A percentile compares a stretch with the other conserved stretches of the same genome.
These are phyloP conservation scores for Cydia splendana DNA, from an alignment of 1,140 invertebrate genomes.

Conservation along the genomic window DNA sequence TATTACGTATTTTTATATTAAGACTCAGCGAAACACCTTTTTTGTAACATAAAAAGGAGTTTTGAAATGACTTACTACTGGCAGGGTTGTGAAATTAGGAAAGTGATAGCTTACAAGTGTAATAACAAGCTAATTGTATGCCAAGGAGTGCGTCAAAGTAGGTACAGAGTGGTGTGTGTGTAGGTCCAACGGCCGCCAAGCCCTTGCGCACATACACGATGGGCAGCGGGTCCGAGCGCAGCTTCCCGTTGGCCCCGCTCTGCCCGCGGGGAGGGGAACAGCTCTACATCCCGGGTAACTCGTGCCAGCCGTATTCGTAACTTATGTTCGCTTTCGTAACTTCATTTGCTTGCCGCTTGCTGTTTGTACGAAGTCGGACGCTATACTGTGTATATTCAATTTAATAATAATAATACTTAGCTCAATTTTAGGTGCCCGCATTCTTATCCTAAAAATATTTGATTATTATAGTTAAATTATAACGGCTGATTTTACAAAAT, in stretches of 20 bases:
- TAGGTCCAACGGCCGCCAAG: constrained; percentile 82
- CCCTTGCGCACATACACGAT: constrained; percentile 82
- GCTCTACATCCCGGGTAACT: constrained; percentile 82
- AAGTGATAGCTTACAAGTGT: background rate
- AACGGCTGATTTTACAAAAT: too few relatives aligned
- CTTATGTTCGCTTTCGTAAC: constrained; percentile 56
- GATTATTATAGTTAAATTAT: too few relatives aligned
- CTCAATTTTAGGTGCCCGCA: background rate
- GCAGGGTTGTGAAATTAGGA: background rate
- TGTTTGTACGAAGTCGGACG: constrained; percentile 37
- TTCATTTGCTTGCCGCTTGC: constrained; percentile 68
- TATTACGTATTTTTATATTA: constrained; percentile 48
- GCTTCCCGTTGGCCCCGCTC: constrained; percentile 81
- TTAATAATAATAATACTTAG: background rate
- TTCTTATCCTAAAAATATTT: background rate
- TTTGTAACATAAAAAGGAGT: too few relatives aligned
- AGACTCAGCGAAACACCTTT: background rate
- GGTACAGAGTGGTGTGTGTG: constrained; percentile 61
- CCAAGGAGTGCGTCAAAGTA: constrained; percentile 31
- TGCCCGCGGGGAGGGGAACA: constrained; percentile 76
- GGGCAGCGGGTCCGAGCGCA: constrained; percentile 77
- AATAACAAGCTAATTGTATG: background rate
- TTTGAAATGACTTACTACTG: too few relatives aligned
- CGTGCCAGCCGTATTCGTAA: constrained; percentile 48
- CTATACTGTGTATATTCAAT: background rate